Percentiles rank a stretch among this genome's conserved stretches.
phyloP scores from a whole-genome alignment of 2,888 invertebrate species.

The Shargacucullia verbasci region DNA sequence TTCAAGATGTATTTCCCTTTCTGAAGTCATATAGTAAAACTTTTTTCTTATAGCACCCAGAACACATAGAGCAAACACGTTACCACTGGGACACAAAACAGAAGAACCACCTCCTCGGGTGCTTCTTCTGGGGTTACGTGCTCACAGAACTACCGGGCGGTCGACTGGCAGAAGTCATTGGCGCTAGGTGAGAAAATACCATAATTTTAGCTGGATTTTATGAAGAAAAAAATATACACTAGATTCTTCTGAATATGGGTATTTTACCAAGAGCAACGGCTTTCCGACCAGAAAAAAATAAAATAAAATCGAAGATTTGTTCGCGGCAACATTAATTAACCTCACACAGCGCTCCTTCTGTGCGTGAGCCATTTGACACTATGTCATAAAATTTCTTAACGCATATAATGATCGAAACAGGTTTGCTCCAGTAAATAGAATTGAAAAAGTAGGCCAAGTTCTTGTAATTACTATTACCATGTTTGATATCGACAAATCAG shows the following conservation, averaged over 20 bases:
- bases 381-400: conserved; percentile 25
- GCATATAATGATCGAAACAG: conserved; percentile 16
- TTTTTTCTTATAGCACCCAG: conserved; percentile 75
- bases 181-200: conserved; percentile 89
- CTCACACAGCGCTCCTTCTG: too few species aligned
- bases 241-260: too few species aligned
- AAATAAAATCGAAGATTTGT: too few species aligned
- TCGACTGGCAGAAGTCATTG: conserved; percentile 94
- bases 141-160: conserved; percentile 97
- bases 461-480: conserved; percentile 20
- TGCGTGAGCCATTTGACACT: too few species aligned
- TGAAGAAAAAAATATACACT: neutral
- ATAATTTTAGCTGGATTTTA: neutral
- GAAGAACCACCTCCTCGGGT: conserved; percentile 94
- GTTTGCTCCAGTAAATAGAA: conserved; percentile 16
- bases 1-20: too few species aligned
- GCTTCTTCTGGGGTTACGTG: conserved; percentile 98
- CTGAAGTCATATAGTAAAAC: too few species aligned
- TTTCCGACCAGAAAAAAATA: too few species aligned
- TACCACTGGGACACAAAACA: conserved; percentile 94
- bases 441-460: conserved; percentile 37
- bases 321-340: too few species aligned
- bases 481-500: conserved; percentile 21
- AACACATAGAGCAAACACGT: conserved; percentile 84
- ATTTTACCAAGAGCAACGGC: too few species aligned